A percentile compares a stretch with the other conserved stretches of the same genome.
phyloP scores from a whole-genome alignment of 2,113 vertebrate species.

The Xiphophorus couchianus region DNA sequence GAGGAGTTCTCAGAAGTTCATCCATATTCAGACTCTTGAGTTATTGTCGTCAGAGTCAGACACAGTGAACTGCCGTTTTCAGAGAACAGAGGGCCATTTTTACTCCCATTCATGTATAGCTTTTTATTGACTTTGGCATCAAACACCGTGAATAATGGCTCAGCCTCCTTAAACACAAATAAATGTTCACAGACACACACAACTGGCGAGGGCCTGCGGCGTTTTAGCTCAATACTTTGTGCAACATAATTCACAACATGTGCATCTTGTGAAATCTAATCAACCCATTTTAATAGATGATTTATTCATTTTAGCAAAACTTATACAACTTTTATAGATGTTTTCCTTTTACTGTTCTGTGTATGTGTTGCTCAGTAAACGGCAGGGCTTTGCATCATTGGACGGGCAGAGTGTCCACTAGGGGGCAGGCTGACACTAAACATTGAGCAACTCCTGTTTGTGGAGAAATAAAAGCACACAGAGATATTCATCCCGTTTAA shows the following conservation, averaged over 20 bases:
- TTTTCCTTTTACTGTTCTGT: constrained; percentile 39
- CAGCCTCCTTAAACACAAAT: constrained; percentile 58
- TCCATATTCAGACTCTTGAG: constrained; percentile 57
- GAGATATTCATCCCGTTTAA: neutral
- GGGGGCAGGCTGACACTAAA: constrained; percentile 78
- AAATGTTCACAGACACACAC: constrained; percentile 50
- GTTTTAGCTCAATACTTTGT: constrained; percentile 47
- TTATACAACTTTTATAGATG: constrained; percentile 60
- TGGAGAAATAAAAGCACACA: neutral
- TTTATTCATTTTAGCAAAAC: constrained; percentile 64
- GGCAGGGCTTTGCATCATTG: neutral
- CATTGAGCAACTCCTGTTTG: constrained; percentile 24
- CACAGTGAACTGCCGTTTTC: constrained; percentile 36
- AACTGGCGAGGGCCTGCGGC: constrained; percentile 49
- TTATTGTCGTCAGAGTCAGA: constrained; percentile 65
- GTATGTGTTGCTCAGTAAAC: neutral
- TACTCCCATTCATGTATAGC: constrained; percentile 35
- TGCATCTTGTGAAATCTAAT: constrained; percentile 61
- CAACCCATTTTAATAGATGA: constrained; percentile 62
- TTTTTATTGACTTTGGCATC: constrained; percentile 53
- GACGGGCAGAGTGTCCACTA: constrained; percentile 66
- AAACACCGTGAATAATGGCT: constrained; percentile 58
- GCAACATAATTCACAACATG: constrained; percentile 61
- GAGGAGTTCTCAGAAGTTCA: constrained; percentile 52
- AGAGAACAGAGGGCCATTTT: constrained; percentile 51